A percentile compares a stretch with the other conserved stretches of the same genome.
phyloP scores from a whole-genome alignment of 2,888 invertebrate species.

The Cepaea hortensis region DNA sequence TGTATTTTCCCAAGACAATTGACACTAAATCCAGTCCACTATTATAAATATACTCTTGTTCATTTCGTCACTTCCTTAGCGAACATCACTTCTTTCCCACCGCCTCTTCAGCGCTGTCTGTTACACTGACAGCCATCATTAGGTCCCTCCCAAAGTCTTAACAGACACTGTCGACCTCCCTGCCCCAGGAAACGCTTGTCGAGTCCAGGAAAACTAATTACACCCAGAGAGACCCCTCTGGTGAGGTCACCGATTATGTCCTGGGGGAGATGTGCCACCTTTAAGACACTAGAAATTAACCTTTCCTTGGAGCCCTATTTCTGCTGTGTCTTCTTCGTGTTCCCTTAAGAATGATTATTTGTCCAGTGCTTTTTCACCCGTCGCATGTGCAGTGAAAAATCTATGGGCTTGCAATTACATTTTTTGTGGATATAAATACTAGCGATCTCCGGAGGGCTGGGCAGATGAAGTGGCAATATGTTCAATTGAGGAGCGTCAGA shows the following conservation, averaged over 20 bases:
- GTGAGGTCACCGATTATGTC: neutral
- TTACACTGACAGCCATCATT: neutral
- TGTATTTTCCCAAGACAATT: neutral
- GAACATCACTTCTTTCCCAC: neutral
- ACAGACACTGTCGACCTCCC: neutral
- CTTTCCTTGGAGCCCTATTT: too few species aligned
- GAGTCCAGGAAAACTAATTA: neutral
- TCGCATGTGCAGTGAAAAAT: too few species aligned
- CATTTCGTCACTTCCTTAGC: neutral
- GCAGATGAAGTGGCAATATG: too few species aligned
- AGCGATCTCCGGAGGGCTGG: too few species aligned
- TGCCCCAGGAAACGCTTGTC: neutral
- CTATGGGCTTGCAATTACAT: too few species aligned
- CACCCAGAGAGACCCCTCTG: slow-evolving; percentile 12
- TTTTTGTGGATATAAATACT: too few species aligned
- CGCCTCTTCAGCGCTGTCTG: neutral
- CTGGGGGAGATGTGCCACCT: slow-evolving; percentile 1
- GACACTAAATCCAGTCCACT: neutral
- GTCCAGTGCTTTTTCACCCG: too few species aligned
- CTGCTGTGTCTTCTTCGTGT: too few species aligned
- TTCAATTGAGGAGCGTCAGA: too few species aligned
- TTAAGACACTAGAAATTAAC: neutral
- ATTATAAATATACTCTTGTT: neutral
- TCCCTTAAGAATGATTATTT: too few species aligned
- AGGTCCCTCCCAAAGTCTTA: neutral